Evolutionary conservation across 1,140 invertebrate genomes (phyloP), one percentile per base, ranked within the genome.

Genomic region (Aphidius ervi): DNA sequence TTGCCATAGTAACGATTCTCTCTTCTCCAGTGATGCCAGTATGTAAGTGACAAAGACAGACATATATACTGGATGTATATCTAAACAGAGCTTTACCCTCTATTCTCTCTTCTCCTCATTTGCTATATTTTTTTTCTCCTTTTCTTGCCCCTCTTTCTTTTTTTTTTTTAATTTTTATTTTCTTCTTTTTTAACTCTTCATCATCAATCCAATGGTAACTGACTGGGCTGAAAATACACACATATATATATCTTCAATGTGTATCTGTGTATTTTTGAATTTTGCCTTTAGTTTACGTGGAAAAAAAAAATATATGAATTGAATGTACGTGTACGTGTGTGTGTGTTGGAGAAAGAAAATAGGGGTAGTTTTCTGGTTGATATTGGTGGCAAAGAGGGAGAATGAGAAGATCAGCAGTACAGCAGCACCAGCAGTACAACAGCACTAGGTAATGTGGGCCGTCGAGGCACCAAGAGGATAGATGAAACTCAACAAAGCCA

Each of bases 1-100:
- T 77, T 71, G 73, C 74, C 74, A 75, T 77, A 77, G 75, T 77
- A 77, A 77, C 75, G 75, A 76, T 77, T 77, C 74, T 74, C 74
- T 77, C 74, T 74, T 75, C 74, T 75, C 71, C 61, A 65, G 66
- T 70, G 70, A 74, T 74, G 72, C 71, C 70, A 74, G 40, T 40
- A 54, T 40, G 23, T 31, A 31, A 31, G 4, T 31, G 23, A 54
- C 39, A 54, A 41, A 54, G 16, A 48, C 4, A 43, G 42, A 43
- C 42, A 43, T 10, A 43, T 7, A 43, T 9, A 43, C 16, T 43
- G 42, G 6, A 43, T 9, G 42, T 43, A 43, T 7, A 43, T 2
- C 42, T 8, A 43, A 7, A 43, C 42, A 43, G 7, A 69, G 66
- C 66, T 69, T 70, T 67, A 67, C 64, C 55, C 72, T 68, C 67